Evolutionary conservation across 2,888 invertebrate genomes (phyloP).

Genomic region (Caenorhabditis doughertyi): DNA sequence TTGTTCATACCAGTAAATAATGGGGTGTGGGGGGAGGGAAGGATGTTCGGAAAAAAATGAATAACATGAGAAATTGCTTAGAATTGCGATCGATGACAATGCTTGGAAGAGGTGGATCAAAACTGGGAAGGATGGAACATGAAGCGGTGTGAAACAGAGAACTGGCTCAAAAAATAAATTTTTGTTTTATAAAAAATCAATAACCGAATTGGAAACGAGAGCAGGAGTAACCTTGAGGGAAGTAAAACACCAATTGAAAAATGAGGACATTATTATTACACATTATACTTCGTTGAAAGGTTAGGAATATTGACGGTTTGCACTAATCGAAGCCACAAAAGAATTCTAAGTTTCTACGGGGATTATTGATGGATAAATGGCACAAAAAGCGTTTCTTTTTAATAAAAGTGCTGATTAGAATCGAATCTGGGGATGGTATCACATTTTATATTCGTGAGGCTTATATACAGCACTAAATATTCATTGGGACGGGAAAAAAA

Average conservation of each 20-base stretch:
- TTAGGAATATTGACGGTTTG: too few relatives aligned
- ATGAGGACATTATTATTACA: background rate
- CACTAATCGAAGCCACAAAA: too few relatives aligned
- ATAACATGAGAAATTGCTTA: constrained; percentile 38
- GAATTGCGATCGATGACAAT: constrained; percentile 39
- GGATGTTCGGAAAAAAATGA: constrained; percentile 13
- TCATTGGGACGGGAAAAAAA: background rate
- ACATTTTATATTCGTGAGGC: background rate
- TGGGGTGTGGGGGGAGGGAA: constrained; percentile 11
- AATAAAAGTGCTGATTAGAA: constrained; percentile 35
- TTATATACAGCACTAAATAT: constrained; percentile 31
- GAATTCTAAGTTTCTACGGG: too few relatives aligned
- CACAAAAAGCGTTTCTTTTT: constrained; percentile 9
- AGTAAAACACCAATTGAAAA: background rate
- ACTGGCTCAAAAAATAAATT: constrained; percentile 21
- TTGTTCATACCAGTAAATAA: constrained; percentile 48
- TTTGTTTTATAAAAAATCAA: constrained; percentile 5
- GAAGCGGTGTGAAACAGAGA: background rate
- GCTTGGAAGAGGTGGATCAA: constrained; percentile 20
- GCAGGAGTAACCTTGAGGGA: background rate
- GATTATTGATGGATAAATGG: constrained; percentile 11
- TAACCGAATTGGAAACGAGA: constrained; percentile 1
- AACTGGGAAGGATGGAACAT: constrained; percentile 28
- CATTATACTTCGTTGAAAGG: constrained; percentile 22
- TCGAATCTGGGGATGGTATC: constrained; percentile 39